Evolutionary conservation across 2,888 invertebrate genomes (phyloP), one percentile per base, ranked within the genome.

Genomic region (Cerastis leucographa): DNA sequence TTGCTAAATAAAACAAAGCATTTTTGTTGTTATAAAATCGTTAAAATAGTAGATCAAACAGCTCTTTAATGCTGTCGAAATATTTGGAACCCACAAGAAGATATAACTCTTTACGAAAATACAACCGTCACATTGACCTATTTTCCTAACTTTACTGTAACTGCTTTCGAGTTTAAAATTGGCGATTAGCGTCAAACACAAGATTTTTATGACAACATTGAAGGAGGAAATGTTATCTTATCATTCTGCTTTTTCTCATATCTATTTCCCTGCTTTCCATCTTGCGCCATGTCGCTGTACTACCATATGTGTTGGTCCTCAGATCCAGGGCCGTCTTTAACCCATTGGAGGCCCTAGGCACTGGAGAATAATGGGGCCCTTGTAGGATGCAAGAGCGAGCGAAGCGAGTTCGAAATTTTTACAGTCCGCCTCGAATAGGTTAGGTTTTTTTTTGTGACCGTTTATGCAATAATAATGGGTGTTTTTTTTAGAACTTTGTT

Each of bases 101-200:
- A 46, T 49, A 62, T 64, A 74, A 74, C 44, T 74, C 44, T 49
- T 80, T 35, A 68, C 56, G n/a, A 74, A 70, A 70, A 71, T 54
- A 74, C 49, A 70, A 64, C 19, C 49, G 62, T 51, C 76, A 61
- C 66, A 81, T 69, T 83, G 85, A 76, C 82, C 85, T 2, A 70
- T 72, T 76, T 82, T 51, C 19, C 49, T 35, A 51, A 76, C 40
- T 66, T 76, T 66, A 71, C 22, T 61, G 59, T 66, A 79, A 79
- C 56, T 11, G 40, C 5, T 51, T 51, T 68, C 44, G 61, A 49
- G n/a, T 71, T 64, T 19, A 17, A 74, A 71, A 80, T 61, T 64
- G 54, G 14, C 51, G 42, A 68, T 35, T 64, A 70, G 56, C 42
- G 71, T 64, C 51, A 42, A 68, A 40, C 56, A 51, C 2, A 61